Conservation (phyloP, 2,797 vertebrate species). For the Chelidonichthys spinosus region DNA sequence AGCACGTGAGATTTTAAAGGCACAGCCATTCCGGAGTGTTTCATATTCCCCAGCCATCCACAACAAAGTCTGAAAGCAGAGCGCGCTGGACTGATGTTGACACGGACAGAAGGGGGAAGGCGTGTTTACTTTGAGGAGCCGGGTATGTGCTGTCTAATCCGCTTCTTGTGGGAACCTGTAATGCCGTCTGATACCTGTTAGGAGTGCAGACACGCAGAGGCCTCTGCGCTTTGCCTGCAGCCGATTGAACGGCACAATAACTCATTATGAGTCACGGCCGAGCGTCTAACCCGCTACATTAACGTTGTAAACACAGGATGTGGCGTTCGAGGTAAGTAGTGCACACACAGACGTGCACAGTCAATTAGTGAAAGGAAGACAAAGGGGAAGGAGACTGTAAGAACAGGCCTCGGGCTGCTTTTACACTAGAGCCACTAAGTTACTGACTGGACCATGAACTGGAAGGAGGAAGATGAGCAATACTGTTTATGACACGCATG, state of each 20-base stretch:
- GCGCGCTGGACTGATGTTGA: conserved; percentile 48
- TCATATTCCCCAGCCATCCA: conserved; percentile 44
- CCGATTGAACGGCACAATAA: conserved; percentile 58
- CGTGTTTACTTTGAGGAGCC: conserved; percentile 74
- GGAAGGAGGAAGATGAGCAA: neutral
- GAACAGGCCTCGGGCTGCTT: conserved; percentile 60
- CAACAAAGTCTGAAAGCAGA: conserved; percentile 22
- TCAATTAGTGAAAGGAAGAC: conserved; percentile 55
- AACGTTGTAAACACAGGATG: conserved; percentile 70
- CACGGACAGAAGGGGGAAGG: conserved; percentile 46
- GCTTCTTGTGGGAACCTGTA: conserved; percentile 82
- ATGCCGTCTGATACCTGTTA: conserved; percentile 79
- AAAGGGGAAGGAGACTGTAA: conserved; percentile 47
- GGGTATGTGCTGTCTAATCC: conserved; percentile 74
- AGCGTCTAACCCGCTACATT: conserved; percentile 54
- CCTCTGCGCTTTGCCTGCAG: conserved; percentile 51
- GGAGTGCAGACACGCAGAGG: conserved; percentile 67
- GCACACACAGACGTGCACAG: conserved; percentile 32
- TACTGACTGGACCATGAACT: conserved; percentile 29
- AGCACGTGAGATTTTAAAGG: conserved; percentile 36
- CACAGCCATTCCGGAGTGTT: conserved; percentile 16
- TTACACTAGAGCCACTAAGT: conserved; percentile 13
- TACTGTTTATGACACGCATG: neutral
- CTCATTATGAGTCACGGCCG: conserved; percentile 74
- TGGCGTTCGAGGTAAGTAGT: conserved; percentile 35